Percentiles rank a stretch among this genome's conserved stretches.
phyloP scores from a whole-genome alignment of 92 coral and sea anemone species.

The Phymanthus crucifer region DNA sequence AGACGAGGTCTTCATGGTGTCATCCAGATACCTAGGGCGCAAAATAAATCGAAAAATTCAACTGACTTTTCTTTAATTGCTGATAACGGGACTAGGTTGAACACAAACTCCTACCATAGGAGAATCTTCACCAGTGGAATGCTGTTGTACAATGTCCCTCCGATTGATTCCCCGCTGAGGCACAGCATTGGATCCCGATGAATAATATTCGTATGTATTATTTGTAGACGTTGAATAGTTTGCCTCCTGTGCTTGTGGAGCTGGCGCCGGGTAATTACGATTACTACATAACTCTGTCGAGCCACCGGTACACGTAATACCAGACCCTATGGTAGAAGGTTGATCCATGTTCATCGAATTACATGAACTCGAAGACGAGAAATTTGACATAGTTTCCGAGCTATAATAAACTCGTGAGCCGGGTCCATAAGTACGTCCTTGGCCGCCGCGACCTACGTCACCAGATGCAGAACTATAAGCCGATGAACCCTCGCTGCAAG shows the following conservation, averaged over 20 bases:
- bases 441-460: constrained; percentile 73
- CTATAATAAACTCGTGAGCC: constrained; percentile 79
- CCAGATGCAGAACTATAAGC: constrained; percentile 88
- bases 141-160: constrained; percentile 78
- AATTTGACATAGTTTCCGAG: constrained; percentile 86
- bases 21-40: constrained; percentile 13
- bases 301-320: constrained; percentile 22
- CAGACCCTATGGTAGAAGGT: constrained; percentile 31
- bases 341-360: constrained; percentile 77
- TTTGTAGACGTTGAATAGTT: constrained; percentile 43
- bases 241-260: constrained; percentile 63
- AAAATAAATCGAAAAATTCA: constrained; percentile 30
- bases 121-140: constrained; percentile 90
- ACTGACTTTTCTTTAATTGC: constrained; percentile 58
- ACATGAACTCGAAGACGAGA: constrained; percentile 84
- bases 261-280: constrained; percentile 53
- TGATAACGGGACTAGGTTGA: constrained; percentile 97
- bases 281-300: constrained; percentile 30
- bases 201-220: constrained; percentile 41
- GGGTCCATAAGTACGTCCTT: constrained; percentile 68
- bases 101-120: constrained; percentile 99
- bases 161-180: constrained; percentile 81
- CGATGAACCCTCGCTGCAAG: constrained; percentile 87
- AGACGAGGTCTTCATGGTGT: neutral
- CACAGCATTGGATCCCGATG: constrained; percentile 67